Conservation (phyloP, 2,113 vertebrate genomes). For the Heterochromis multidens region DNA sequence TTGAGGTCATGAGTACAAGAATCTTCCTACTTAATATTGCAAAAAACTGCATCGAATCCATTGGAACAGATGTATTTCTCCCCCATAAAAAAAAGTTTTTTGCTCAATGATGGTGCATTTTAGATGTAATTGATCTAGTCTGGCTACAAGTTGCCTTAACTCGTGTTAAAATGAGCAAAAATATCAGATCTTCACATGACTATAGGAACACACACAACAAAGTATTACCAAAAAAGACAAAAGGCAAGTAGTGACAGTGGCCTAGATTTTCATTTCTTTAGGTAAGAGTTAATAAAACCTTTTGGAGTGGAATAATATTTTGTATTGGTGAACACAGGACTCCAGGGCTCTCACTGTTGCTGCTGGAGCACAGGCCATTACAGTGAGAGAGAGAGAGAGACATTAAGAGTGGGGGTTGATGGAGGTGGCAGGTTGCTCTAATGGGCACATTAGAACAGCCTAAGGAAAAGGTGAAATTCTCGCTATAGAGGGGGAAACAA, state of each 20-base stretch:
- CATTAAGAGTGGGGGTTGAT: conserved; percentile 1
- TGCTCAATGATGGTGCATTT: background rate
- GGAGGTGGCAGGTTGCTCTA: conserved; percentile 18
- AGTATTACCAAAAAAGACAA: background rate
- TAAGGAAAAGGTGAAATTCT: conserved; percentile 18
- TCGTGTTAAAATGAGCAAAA: background rate
- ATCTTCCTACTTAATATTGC: background rate
- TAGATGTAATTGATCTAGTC: background rate
- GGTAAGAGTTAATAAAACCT: background rate
- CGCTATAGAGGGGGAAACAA: background rate
- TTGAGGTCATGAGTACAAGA: background rate
- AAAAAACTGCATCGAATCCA: background rate
- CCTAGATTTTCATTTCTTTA: background rate
- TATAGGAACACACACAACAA: background rate
- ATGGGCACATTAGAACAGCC: conserved; percentile 32
- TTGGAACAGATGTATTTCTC: background rate
- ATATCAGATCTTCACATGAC: background rate
- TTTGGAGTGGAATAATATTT: conserved; percentile 12
- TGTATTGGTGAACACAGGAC: background rate
- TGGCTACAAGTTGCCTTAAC: background rate
- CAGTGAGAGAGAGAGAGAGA: background rate
- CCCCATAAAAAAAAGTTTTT: background rate
- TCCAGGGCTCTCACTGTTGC: background rate
- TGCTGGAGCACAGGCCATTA: conserved; percentile 25
- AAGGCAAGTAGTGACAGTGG: background rate